phyloP scores from a whole-genome alignment of 2,113 vertebrate species.

The Furnarius figulus region DNA sequence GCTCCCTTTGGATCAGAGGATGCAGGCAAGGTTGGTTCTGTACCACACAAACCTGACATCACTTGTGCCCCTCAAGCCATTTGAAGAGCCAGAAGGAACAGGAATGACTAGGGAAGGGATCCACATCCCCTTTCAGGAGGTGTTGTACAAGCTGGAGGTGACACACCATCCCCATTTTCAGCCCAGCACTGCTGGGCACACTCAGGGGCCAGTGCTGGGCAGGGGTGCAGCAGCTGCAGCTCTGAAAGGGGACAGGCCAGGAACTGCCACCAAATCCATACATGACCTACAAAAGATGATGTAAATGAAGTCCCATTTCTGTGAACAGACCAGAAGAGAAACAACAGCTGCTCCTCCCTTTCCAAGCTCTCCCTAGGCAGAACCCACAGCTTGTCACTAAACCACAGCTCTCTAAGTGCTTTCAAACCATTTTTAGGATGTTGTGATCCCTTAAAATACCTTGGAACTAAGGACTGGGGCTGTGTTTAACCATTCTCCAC shows the following conservation, averaged over 20 bases:
- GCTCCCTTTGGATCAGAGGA: background rate
- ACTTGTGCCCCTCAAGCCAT: accelerated
- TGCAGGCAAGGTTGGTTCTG: background rate
- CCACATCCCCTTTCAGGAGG: too few species aligned
- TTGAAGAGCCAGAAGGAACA: background rate
- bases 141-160: background rate
- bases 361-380: background rate
- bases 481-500: too few species aligned
- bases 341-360: background rate
- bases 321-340: too few species aligned
- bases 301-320: background rate
- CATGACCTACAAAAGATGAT: too few species aligned
- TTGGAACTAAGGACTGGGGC: background rate
- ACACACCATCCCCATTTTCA: background rate
- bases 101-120: background rate
- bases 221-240: background rate
- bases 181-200: background rate
- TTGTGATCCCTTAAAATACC: background rate
- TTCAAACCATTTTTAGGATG: accelerated
- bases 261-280: background rate
- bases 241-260: background rate
- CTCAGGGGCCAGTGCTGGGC: too few species aligned
- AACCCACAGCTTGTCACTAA: background rate
- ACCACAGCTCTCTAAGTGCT: accelerated
- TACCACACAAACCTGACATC: background rate